A percentile compares a stretch with the other conserved stretches of the same genome.
phyloP scores from a whole-genome alignment of 2,113 vertebrate genomes.

The sheep (Ovis aries) region DNA sequence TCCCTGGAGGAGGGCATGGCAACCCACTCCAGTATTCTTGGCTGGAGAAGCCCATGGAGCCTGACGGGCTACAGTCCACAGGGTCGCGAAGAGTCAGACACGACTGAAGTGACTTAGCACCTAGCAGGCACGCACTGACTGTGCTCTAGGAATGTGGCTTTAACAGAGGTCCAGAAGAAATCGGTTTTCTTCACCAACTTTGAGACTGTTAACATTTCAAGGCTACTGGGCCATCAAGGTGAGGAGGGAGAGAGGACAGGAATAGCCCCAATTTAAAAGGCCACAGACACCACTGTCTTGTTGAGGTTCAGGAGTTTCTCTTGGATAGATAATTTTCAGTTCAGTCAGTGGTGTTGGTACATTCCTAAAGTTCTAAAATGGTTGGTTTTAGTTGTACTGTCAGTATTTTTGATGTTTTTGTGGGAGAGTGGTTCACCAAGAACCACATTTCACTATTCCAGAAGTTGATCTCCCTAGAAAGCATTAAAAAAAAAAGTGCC shows the following conservation, averaged over 20 bases:
- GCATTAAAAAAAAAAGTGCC: neutral
- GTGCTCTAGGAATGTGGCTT: neutral
- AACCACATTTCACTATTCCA: neutral
- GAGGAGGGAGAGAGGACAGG: neutral
- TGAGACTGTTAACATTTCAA: neutral
- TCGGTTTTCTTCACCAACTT: neutral
- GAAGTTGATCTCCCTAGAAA: slow-evolving; percentile 21
- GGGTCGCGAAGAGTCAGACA: neutral
- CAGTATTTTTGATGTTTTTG: slow-evolving; percentile 18
- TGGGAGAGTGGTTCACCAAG: neutral
- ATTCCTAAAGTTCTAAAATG: neutral
- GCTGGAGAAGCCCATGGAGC: neutral
- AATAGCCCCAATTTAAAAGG: neutral
- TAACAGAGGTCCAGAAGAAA: neutral
- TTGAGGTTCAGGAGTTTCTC: neutral
- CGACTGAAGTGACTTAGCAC: neutral
- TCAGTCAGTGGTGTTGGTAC: neutral
- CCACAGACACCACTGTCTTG: neutral
- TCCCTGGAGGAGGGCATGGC: neutral
- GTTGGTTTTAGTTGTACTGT: neutral
- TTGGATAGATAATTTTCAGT: neutral
- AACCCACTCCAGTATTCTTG: neutral
- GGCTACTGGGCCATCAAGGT: neutral
- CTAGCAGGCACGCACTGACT: neutral
- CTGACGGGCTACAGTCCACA: neutral